These are phyloP conservation scores for Etheostoma spectabile DNA, from an alignment of 2,113 vertebrate genomes.

Conservation along the genomic window DNA sequence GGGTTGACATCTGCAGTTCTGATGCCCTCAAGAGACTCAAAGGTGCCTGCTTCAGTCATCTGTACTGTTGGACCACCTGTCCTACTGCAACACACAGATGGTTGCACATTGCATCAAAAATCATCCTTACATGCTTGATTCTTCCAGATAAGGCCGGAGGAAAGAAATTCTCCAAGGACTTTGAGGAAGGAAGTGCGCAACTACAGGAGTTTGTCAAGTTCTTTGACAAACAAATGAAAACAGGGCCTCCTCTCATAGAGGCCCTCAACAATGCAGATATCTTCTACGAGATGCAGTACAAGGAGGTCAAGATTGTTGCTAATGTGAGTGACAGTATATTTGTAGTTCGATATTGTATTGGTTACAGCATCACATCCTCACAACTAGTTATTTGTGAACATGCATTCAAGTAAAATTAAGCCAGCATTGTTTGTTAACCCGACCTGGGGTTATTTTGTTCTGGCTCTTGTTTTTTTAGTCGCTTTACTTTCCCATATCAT, in stretches of 20 bases:
- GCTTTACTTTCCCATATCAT: too few species aligned
- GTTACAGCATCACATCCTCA: not conserved
- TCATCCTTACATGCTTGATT: not conserved
- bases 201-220: slow-evolving; percentile 94
- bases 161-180: slow-evolving; percentile 97
- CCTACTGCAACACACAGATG: not conserved
- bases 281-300: slow-evolving; percentile 98
- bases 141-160: slow-evolving; percentile 94
- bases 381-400: too few species aligned
- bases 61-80: not conserved
- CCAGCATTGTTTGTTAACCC: too few species aligned
- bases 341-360: not conserved
- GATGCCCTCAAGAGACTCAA: slow-evolving; percentile 94
- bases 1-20: slow-evolving; percentile 95
- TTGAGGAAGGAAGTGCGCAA: slow-evolving; percentile 95
- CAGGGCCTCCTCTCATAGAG: slow-evolving; percentile 86
- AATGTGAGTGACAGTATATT: slow-evolving; percentile 86
- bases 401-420: too few species aligned
- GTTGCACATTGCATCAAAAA: not conserved
- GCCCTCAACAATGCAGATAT: slow-evolving; percentile 92
- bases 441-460: too few species aligned
- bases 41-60: slow-evolving; percentile 82
- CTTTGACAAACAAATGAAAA: slow-evolving; percentile 90
- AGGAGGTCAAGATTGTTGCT: slow-evolving; percentile 97
- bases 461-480: too few species aligned